These are phyloP conservation scores for Drosophila algonquin DNA, from an alignment of 2,888 invertebrate genomes.

Conservation along the genomic window DNA sequence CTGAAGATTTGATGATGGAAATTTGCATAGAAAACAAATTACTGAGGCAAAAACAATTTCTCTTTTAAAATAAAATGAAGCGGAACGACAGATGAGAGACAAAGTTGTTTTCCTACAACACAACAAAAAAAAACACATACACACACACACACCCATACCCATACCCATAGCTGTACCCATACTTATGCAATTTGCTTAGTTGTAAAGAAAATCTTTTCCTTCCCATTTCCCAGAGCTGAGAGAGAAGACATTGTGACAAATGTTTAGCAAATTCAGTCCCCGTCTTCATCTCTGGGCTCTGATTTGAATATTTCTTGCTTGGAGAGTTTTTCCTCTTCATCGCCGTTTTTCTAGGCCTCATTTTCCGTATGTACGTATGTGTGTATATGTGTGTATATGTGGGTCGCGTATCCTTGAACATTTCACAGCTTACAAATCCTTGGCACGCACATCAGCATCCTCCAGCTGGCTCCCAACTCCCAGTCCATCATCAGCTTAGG, in stretches of 20 bases:
- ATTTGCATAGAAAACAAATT: conserved; percentile 73
- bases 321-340: conserved; percentile 15
- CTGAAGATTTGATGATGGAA: conserved; percentile 18
- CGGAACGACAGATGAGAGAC: conserved; percentile 25
- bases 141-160: conserved; percentile 13
- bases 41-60: conserved; percentile 67
- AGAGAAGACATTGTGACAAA: conserved; percentile 59
- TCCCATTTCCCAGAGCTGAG: conserved; percentile 55
- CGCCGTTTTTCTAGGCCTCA: conserved; percentile 44
- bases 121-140: background rate
- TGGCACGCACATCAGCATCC: conserved; percentile 50
- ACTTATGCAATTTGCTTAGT: conserved; percentile 31
- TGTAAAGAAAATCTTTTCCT: conserved; percentile 57
- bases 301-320: conserved; percentile 44
- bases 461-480: conserved; percentile 3
- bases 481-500: conserved; percentile 33
- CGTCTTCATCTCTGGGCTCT: conserved; percentile 18
- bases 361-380: conserved; percentile 20
- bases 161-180: conserved; percentile 23
- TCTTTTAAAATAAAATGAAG: conserved; percentile 60
- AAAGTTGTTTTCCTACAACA: conserved; percentile 22
- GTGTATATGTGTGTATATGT: conserved; percentile 12
- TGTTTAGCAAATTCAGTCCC: conserved; percentile 68
- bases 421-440: conserved; percentile 52
- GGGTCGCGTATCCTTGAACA: conserved; percentile 53